phyloP scores from a whole-genome alignment of 2,888 invertebrate genomes.

The Papilio demoleus region DNA sequence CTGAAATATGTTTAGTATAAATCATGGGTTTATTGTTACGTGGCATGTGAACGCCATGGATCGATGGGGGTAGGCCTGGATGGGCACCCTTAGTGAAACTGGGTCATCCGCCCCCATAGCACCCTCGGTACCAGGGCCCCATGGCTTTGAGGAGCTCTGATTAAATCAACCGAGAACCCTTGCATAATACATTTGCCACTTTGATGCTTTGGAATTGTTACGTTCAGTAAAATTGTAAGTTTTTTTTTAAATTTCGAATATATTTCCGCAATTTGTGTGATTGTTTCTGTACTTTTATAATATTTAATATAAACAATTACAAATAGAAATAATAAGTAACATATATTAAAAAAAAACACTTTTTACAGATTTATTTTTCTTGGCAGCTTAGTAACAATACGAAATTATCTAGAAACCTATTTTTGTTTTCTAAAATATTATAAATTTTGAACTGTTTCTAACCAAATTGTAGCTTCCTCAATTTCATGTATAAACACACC shows the following conservation, averaged over 20 bases:
- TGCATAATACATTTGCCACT: constrained; percentile 37
- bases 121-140: constrained; percentile 67
- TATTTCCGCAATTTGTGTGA: background rate
- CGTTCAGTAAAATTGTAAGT: constrained; percentile 21
- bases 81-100: constrained; percentile 70
- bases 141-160: constrained; percentile 49
- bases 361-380: too few species aligned
- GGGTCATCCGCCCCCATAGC: constrained; percentile 74
- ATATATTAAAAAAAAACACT: too few species aligned
- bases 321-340: too few species aligned
- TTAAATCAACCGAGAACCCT: constrained; percentile 46
- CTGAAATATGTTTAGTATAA: constrained; percentile 25
- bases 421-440: too few species aligned
- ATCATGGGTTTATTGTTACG: constrained; percentile 40
- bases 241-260: constrained; percentile 18
- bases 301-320: too few species aligned
- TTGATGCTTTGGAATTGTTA: constrained; percentile 35
- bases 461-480: too few species aligned
- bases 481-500: too few species aligned
- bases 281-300: too few species aligned
- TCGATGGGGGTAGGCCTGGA: constrained; percentile 70
- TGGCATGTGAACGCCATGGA: constrained; percentile 56
- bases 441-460: too few species aligned
- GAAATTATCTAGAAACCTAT: too few species aligned
- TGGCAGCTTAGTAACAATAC: too few species aligned